phyloP scores from a whole-genome alignment of 2,113 vertebrate species.

The Cichladusa arquata region DNA sequence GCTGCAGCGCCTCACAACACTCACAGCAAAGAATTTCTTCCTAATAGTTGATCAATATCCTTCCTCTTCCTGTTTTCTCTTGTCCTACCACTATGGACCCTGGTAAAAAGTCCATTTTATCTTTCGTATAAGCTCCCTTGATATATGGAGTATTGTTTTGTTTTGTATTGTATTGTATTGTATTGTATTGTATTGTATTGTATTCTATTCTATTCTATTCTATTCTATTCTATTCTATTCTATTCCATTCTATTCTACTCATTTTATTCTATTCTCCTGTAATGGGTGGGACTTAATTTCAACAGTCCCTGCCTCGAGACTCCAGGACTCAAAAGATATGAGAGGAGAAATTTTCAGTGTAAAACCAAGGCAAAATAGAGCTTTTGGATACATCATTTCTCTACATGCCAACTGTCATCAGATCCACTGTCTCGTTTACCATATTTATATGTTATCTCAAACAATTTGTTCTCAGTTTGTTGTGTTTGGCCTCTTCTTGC shows the following conservation, averaged over 20 bases:
- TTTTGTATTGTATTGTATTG: too few relatives aligned
- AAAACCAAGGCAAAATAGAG: not conserved
- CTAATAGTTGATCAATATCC: not conserved
- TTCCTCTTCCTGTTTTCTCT: not conserved
- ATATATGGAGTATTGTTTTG: too few relatives aligned
- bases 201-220: not conserved
- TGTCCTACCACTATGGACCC: not conserved
- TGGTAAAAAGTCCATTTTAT: not conserved
- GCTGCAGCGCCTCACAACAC: not conserved
- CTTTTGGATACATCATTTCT: not conserved
- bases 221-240: not conserved
- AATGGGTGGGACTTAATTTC: not conserved
- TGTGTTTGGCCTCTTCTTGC: not conserved
- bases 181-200: too few relatives aligned
- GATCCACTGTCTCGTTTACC: not conserved
- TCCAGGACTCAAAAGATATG: not conserved
- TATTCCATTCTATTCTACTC: not conserved
- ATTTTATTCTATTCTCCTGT: not conserved
- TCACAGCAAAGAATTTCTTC: not conserved
- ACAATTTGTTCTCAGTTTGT: not conserved
- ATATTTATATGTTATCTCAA: not conserved
- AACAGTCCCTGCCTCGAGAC: not conserved
- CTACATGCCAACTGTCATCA: not conserved
- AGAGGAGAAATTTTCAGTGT: not conserved
- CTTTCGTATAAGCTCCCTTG: rapidly evolving